Percentiles rank a stretch among this genome's conserved stretches.
phyloP scores from a whole-genome alignment of 2,888 invertebrate genomes.

The Trilocha varians region DNA sequence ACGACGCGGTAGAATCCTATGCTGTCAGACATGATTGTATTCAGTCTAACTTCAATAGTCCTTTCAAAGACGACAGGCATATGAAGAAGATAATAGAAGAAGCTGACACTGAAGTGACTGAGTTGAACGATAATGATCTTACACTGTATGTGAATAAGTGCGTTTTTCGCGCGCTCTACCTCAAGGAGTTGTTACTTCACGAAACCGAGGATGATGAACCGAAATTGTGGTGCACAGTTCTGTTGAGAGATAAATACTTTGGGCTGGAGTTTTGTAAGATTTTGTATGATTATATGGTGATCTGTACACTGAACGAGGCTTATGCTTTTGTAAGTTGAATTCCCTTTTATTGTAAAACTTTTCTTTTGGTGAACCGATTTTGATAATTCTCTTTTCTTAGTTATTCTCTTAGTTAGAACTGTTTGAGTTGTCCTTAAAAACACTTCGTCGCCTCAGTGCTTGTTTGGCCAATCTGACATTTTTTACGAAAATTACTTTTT shows the following conservation, averaged over 20 bases:
- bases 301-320: conserved; percentile 32
- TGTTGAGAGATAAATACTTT: conserved; percentile 23
- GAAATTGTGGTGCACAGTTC: conserved; percentile 17
- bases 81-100: conserved; percentile 19
- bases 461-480: too few relatives aligned
- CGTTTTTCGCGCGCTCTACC: conserved; percentile 29
- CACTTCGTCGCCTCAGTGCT: too few relatives aligned
- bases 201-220: conserved; percentile 16
- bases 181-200: conserved; percentile 24
- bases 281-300: conserved; percentile 28
- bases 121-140: conserved; percentile 22
- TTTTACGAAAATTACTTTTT: too few relatives aligned
- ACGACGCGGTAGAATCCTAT: conserved; percentile 11
- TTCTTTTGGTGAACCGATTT: not conserved
- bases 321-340: conserved; percentile 45
- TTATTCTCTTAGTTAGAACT: too few relatives aligned
- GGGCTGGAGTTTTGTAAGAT: conserved; percentile 20
- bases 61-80: conserved; percentile 27
- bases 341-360: not conserved
- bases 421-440: too few relatives aligned
- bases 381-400: too few relatives aligned
- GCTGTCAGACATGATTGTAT: conserved; percentile 33
- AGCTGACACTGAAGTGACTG: conserved; percentile 8
- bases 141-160: conserved; percentile 17
- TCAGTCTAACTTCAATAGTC: conserved; percentile 30